These are phyloP conservation scores for honey bee (Apis mellifera) DNA, from an alignment of 1,140 invertebrate species.

Conservation along the genomic window DNA sequence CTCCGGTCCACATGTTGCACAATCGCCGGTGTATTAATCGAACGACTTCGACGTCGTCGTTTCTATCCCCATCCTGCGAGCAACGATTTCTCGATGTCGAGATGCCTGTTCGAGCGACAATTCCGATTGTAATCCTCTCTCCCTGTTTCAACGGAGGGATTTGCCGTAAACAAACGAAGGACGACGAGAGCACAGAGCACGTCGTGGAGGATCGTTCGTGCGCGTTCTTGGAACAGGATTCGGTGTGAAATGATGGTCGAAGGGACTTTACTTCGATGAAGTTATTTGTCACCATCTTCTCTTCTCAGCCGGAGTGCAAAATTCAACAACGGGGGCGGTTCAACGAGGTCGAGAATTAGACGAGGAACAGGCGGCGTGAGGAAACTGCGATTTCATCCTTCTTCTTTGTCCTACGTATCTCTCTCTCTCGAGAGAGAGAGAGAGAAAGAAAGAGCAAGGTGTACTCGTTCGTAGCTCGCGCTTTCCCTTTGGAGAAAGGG, in stretches of 20 bases:
- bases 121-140: too few relatives aligned
- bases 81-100: too few relatives aligned
- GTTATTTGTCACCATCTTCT: constrained; percentile 32
- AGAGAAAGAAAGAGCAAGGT: too few relatives aligned
- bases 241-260: neutral
- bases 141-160: too few relatives aligned
- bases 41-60: constrained; percentile 10
- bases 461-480: neutral
- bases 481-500: constrained; percentile 15
- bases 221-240: too few relatives aligned
- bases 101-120: too few relatives aligned
- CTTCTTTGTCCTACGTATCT: neutral
- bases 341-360: constrained; percentile 44
- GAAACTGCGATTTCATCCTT: neutral
- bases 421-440: too few relatives aligned
- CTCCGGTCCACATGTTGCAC: neutral
- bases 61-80: too few relatives aligned
- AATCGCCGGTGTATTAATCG: constrained; percentile 1
- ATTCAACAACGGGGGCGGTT: constrained; percentile 16
- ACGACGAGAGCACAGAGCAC: too few relatives aligned
- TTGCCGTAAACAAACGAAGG: too few relatives aligned
- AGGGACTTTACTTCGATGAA: constrained; percentile 9
- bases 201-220: neutral
- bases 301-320: constrained; percentile 4
- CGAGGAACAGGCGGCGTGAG: too few relatives aligned